Conservation (phyloP, 2,888 invertebrate species). For the Agrochola lychnidis region DNA sequence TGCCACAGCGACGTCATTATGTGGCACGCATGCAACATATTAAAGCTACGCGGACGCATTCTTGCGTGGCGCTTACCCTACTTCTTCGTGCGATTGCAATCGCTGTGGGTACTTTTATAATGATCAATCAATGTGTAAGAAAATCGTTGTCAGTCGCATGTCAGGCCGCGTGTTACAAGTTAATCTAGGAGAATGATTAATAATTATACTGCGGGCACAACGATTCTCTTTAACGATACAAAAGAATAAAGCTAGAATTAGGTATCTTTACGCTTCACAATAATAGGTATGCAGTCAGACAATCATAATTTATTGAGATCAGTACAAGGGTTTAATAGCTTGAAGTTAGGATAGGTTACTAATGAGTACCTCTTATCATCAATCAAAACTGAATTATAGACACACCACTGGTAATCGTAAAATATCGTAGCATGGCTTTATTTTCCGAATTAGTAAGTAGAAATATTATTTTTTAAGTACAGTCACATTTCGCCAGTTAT, state of each 20-base stretch:
- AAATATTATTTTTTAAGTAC: too few species aligned
- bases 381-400: background rate
- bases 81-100: constrained; percentile 53
- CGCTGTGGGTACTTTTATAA: constrained; percentile 24
- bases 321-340: background rate
- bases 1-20: constrained; percentile 46
- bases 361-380: background rate
- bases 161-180: background rate
- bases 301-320: background rate
- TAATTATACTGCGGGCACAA: background rate
- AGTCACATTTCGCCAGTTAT: too few species aligned
- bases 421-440: background rate
- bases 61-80: constrained; percentile 56
- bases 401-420: background rate
- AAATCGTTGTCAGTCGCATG: constrained; percentile 32
- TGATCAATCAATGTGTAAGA: constrained; percentile 34
- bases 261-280: background rate
- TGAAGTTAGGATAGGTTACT: too few species aligned
- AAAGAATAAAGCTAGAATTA: background rate
- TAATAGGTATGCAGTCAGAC: background rate
- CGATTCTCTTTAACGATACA: background rate
- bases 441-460: background rate
- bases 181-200: constrained; percentile 2
- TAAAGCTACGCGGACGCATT: constrained; percentile 51
- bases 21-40: constrained; percentile 54